Evolutionary conservation across 1,140 invertebrate species (phyloP), one percentile per base, ranked within the genome.

Genomic region (Temnothorax longispinosus): DNA sequence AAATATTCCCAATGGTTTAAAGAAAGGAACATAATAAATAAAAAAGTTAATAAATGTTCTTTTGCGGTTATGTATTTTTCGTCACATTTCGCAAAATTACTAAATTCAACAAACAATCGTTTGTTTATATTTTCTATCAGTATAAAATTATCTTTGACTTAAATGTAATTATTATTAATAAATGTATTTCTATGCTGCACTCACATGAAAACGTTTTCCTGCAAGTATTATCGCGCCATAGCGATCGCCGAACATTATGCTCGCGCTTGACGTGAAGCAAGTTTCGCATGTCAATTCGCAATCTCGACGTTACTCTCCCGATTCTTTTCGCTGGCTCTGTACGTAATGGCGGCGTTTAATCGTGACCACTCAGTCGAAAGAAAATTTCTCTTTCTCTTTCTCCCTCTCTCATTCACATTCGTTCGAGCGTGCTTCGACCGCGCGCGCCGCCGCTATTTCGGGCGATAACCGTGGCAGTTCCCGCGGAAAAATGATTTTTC

Each of bases 401-500:
- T 80, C 60, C 10, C 35, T 85, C 32, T 85, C 47, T 52, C 74
- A 65, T 62, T 85, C 74, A 62, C 82, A 75, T 75, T 77, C 47
- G 60, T 80, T 85, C 74, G 82, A 85, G 60, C 54, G 80, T 74
- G 67, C 41, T 60, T 47, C 67, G 80, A 74, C 18, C 67, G 21
- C 38, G 64, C 27, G 52, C 56, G 27, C 27, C 56, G n/a, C 67
- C 58, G 50, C 69, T 80, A 75, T 76, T 60, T 41, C 54, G 50
- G 72, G 72, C 86, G 77, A 88, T 78, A 76, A 86, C 58, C 56
- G 15, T 60, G 50, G 54, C 82, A 65, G 87, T 76, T 72, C 41
- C 67, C 60, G 69, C 47, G 77, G 85, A 88, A 86, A 81, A 88
- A 78, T 88, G 87, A 80, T 88, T 87, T 88, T 78, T 67, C 72